Conservation (phyloP, 2,888 invertebrate genomes). For the Eudemis profundana region DNA sequence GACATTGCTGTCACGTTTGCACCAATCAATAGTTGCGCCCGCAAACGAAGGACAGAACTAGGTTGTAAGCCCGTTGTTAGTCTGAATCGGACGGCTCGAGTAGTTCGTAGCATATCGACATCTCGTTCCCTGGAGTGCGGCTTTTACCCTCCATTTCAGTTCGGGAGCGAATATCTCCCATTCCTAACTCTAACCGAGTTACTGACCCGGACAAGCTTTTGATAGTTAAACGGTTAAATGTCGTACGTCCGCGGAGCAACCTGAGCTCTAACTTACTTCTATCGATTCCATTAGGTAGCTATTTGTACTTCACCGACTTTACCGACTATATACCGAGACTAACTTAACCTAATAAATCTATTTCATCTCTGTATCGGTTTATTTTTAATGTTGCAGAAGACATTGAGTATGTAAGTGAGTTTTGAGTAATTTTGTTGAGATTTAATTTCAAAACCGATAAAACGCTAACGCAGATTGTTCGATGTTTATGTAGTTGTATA, state of each 20-base stretch:
- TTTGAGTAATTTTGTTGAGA: no score
- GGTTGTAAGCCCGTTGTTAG: constrained; percentile 20
- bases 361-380: no score
- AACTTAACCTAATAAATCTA: neutral
- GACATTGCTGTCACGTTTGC: constrained; percentile 22
- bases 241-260: constrained; percentile 52
- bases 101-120: constrained; percentile 50
- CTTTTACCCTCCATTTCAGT: constrained; percentile 65
- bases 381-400: no score
- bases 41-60: constrained; percentile 18
- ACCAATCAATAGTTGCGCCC: constrained; percentile 2
- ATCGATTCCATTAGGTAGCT: constrained; percentile 28
- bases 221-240: constrained; percentile 68
- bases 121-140: constrained; percentile 51
- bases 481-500: no score
- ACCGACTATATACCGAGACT: constrained; percentile 1
- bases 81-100: constrained; percentile 30
- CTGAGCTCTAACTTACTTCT: constrained; percentile 47
- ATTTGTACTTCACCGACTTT: constrained; percentile 41
- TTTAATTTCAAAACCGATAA: no score
- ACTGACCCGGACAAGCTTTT: constrained; percentile 72
- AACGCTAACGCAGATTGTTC: no score
- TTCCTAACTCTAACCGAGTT: constrained; percentile 62
- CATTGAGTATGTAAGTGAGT: no score
- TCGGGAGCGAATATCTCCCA: constrained; percentile 58